Evolutionary conservation across 2,888 invertebrate species (phyloP), one percentile per base, ranked within the genome.

Genomic region (Boloria euphrosyne): DNA sequence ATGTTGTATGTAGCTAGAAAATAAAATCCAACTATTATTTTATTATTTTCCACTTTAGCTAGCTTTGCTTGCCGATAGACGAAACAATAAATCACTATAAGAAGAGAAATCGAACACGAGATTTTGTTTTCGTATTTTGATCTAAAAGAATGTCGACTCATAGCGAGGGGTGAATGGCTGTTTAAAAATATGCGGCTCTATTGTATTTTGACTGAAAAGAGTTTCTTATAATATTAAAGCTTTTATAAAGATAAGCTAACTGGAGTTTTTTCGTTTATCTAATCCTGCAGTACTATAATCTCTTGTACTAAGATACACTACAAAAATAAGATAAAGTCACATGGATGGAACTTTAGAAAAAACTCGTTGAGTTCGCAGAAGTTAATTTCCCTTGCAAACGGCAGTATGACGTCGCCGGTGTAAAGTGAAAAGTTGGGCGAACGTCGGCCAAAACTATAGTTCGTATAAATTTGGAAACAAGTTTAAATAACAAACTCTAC

Each of bases 351-450:
- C 31, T 49, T 68, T 68, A 61, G n/a, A 52, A 67, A 70, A 70
- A 70, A 68, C 61, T 68, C 50, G 58, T 62, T 7, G 66, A 66
- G 68, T 70, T 70, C 63, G 27, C 60, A 65, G 63, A 70, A 68
- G 70, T 66, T 70, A 70, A 70, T 71, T 69, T 71, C 67, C 67
- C 67, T 65, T 66, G 68, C 67, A 66, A 69, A 67, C 71, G 62
- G 65, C 69, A 59, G 46, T 47, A 66, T 66, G 67, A 66, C 68
- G 71, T 66, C 66, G 69, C 69, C 65, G 68, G 62, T 69, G 62
- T 70, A 69, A 71, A 73, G 70, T 73, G 71, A 63, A 71, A 73
- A 73, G 71, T 73, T 73, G 65, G 69, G 57, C 67, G 68, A 68
- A 63, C 65, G 68, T 53, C 58, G 57, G 65, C 68, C 66, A 53